Base-by-base conservation (phyloP, 2,797 vertebrate genomes). In the Acropternis orthonyx region DNA sequence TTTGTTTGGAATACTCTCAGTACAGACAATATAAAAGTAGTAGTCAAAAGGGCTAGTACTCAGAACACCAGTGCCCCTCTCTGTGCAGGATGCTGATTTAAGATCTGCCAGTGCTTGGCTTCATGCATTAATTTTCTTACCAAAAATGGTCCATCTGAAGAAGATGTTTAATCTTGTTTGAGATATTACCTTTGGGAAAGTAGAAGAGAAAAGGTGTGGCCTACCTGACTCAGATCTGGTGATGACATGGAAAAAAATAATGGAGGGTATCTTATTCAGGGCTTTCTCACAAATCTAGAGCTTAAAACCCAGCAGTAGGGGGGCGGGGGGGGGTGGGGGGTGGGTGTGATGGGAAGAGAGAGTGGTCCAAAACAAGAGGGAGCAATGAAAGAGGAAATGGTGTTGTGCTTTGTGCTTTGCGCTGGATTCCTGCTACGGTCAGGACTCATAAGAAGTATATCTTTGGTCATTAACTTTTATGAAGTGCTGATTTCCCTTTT, bases 401-500 rank as follows among this genome's bases (percentile, higher is more conserved):
- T 23, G 48, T 67, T 74, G 34, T 8, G 14, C 39, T 88, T 84
- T 77, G 37, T 37, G 37, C 37, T 37, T 37, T n/a, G 55, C 46
- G 55, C 90, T 85, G 32, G 67, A 93, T 88, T 93, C 65, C n/a
- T 89, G 58, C 73, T 43, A 2, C 58, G 2, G 3, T 77, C 73
- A 68, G 84, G 82, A 91, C 62, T 75, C 43, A 10, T 32, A 78
- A 86, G 58, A 65, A 85, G 66, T 39, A 54, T 68, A 85, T 80
- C 55, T 27, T 84, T 81, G 81, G 52, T 69, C 78, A 82, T 97
- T 95, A 95, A 91, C 86, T 96, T 89, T 89, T 91, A 93, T 89
- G 91, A 81, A 89, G 86, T 46, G 71, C 88, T 94, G 84, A 85
- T 94, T 95, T 95, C 81, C 88, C 73, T 72, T 73, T 49, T 85